These are phyloP conservation scores for Ephestia elutella DNA, from an alignment of 1,140 invertebrate species.

Conservation along the genomic window DNA sequence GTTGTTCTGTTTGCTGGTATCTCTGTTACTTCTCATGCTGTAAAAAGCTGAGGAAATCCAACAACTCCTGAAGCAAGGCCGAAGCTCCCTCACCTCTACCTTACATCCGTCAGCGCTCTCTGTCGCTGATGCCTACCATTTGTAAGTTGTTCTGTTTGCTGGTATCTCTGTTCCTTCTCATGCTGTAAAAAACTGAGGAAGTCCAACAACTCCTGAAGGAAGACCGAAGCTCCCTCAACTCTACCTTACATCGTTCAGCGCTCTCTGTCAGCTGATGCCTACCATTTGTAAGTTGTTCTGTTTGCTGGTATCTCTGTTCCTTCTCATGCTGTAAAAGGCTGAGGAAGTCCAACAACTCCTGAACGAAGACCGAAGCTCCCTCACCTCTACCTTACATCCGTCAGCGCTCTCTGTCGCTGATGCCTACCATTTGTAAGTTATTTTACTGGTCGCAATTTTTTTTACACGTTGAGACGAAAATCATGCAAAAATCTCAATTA, in stretches of 20 bases:
- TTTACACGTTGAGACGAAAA: no score
- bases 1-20: no score
- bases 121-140: slow-evolving; percentile 42
- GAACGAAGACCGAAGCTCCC: slow-evolving; percentile 18
- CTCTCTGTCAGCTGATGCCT: slow-evolving; percentile 41
- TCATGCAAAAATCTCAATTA: no score
- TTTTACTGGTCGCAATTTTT: slow-evolving; percentile 34
- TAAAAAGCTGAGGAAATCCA: slow-evolving; percentile 50
- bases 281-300: slow-evolving; percentile 46
- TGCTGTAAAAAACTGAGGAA: slow-evolving; percentile 25
- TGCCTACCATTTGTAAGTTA: slow-evolving; percentile 50
- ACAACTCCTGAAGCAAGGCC: slow-evolving; percentile 30
- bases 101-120: slow-evolving; percentile 41
- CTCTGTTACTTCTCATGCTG: no score
- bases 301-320: no score
- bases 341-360: slow-evolving; percentile 43
- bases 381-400: slow-evolving; percentile 30
- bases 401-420: slow-evolving; percentile 38
- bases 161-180: background rate
- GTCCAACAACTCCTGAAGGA: slow-evolving; percentile 34
- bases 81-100: slow-evolving; percentile 13
- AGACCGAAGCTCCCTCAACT: slow-evolving; percentile 14
- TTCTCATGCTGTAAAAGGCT: slow-evolving; percentile 55
- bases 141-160: slow-evolving; percentile 42
- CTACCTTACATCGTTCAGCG: slow-evolving; percentile 36